Evolutionary conservation across 2,888 invertebrate species (phyloP), one percentile per base, ranked within the genome.

Genomic region (Octonoba sinensis): DNA sequence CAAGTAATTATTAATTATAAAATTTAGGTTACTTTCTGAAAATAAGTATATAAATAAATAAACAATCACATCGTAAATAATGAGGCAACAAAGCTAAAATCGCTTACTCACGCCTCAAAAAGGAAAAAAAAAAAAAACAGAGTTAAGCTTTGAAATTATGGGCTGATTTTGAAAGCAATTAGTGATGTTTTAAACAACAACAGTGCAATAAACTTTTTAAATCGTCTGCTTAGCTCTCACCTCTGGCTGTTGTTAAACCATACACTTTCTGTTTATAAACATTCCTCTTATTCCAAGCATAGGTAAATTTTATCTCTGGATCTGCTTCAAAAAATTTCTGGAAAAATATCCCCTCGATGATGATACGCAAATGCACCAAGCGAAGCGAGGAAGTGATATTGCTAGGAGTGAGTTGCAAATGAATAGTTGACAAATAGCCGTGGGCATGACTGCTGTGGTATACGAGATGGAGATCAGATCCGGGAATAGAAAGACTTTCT

Each of bases 241-340:
- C 87, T 95, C 95, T 92, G 0, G 97, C 98, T 0, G 95, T 96
- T 0, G 97, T 96, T 0, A 98, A 95, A 12, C 99, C 99, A 87
- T 97, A 98, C 11, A 99, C 98, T 84, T 96, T 92, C 89, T 99
- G 98, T 56, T 95, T 92, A 89, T 99, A 99, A 1, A 97, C 96
- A 87, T 99, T 99, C 60, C 96, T 90, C 81, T 97, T 92, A 88
- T 99, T 97, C 99, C 99, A 99, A 0, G 97, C 94, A 87, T 97
- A 99, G 0, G 96, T 97, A 89, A 96, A 97, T 87, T 97, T 97
- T 85, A 99, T 96, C 49, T 96, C 93, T 0, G 97, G 96, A 89
- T 97, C 97, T 0, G 99, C 97, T 89, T 98, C 98, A 87, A 99
- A 97, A 0, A 93, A 92, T 87, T 95, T 95, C 87, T 96, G 95